Percentiles rank a stretch among this genome's conserved stretches.
Evolutionary conservation across 2,797 vertebrate genomes (phyloP).

Genomic region (Brachymystax lenok): DNA sequence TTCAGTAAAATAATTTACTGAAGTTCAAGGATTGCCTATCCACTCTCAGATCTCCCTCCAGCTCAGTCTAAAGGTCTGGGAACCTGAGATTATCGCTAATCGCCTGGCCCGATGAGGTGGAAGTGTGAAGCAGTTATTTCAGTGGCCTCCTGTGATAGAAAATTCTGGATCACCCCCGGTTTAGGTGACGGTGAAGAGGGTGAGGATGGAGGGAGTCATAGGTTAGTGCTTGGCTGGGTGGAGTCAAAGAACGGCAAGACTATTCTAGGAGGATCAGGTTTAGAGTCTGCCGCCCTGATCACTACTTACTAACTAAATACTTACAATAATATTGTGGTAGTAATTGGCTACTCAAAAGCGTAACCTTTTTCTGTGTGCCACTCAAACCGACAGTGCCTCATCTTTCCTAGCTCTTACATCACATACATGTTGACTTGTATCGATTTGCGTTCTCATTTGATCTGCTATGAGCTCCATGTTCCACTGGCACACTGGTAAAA

Average conservation of each 20-base stretch:
- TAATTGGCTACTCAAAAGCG: neutral
- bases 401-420: neutral
- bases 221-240: neutral
- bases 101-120: neutral
- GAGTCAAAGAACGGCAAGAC: neutral
- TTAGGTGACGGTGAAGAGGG: neutral
- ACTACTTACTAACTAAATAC: neutral
- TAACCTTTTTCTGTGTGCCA: neutral
- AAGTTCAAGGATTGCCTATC: neutral
- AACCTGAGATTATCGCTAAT: neutral
- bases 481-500: slow-evolving; percentile 3
- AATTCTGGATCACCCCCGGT: neutral
- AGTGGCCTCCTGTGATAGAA: neutral
- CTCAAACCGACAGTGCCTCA: neutral
- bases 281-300: neutral
- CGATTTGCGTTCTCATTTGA: neutral
- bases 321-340: neutral
- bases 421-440: neutral
- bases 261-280: neutral
- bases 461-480: slow-evolving; percentile 4
- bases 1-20: neutral
- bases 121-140: neutral
- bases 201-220: neutral
- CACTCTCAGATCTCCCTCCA: neutral
- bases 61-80: neutral